phyloP scores from a whole-genome alignment of 2,888 invertebrate species.

The Himalopsyche kuldschensis region DNA sequence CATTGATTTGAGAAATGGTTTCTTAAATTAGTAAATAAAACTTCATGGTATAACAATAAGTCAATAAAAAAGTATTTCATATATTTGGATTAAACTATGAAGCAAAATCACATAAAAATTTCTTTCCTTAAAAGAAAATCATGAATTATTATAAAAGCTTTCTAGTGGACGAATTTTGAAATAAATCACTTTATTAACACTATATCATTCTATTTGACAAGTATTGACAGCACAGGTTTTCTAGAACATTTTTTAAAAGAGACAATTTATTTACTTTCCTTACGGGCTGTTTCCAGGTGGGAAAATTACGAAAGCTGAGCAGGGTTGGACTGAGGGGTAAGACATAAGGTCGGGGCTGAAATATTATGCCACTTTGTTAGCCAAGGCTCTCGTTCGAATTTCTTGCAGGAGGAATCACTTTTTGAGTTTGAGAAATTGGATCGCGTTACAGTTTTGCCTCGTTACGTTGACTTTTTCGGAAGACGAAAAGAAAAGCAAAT shows the following conservation, averaged over 20 bases:
- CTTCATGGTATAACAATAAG: too few relatives aligned
- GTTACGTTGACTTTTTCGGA: neutral
- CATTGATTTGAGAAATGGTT: too few relatives aligned
- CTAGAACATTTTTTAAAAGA: neutral
- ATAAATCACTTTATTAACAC: too few relatives aligned
- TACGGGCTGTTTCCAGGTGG: neutral
- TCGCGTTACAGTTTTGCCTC: slow-evolving; percentile 26
- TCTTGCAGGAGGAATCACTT: slow-evolving; percentile 5
- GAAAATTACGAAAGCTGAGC: neutral
- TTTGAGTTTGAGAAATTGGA: slow-evolving; percentile 26
- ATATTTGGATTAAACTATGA: too few relatives aligned
- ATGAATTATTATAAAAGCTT: too few relatives aligned
- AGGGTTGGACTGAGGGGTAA: neutral
- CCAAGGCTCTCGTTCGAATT: slow-evolving; percentile 4
- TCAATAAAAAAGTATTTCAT: too few relatives aligned
- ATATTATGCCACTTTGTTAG: slow-evolving; percentile 29
- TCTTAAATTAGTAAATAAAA: too few relatives aligned
- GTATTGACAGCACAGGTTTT: neutral
- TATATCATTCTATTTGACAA: too few relatives aligned
- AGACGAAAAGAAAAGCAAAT: neutral
- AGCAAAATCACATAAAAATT: too few relatives aligned
- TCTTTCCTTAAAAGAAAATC: too few relatives aligned
- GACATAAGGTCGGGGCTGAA: slow-evolving; percentile 11
- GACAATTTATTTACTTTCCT: neutral
- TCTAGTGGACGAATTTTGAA: too few relatives aligned